These are phyloP conservation scores for Phaethornis superciliosus DNA, from an alignment of 2,113 vertebrate genomes.

Conservation along the genomic window DNA sequence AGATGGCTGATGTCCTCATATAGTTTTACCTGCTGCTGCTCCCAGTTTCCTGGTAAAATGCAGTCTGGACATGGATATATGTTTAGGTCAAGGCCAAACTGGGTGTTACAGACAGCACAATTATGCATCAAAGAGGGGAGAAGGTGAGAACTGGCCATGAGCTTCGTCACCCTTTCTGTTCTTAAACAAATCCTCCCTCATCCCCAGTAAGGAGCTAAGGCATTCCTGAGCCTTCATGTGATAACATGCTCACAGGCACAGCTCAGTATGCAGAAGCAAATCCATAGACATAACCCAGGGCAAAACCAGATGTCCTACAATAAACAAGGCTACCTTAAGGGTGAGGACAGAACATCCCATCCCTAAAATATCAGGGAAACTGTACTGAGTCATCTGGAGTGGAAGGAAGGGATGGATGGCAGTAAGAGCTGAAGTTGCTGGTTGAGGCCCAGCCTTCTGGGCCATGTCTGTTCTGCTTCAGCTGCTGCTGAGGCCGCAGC, in stretches of 20 bases:
- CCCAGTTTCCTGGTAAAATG: background rate
- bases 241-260: background rate
- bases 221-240: background rate
- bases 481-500: background rate
- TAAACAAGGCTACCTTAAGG: background rate
- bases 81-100: background rate
- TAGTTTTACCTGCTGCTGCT: background rate
- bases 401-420: background rate
- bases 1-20: background rate
- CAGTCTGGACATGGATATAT: background rate
- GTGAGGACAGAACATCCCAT: background rate
- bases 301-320: background rate
- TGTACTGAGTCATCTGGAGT: background rate
- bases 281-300: background rate
- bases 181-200: background rate
- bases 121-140: background rate
- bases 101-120: background rate
- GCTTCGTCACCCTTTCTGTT: background rate
- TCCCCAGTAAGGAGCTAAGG: background rate
- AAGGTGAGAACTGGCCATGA: background rate
- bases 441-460: background rate
- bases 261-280: background rate
- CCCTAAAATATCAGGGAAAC: background rate
- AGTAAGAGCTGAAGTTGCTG: background rate
- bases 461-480: conserved; percentile 12